Conservation (phyloP, 2,888 invertebrate genomes). For the Orthosia gracilis region DNA sequence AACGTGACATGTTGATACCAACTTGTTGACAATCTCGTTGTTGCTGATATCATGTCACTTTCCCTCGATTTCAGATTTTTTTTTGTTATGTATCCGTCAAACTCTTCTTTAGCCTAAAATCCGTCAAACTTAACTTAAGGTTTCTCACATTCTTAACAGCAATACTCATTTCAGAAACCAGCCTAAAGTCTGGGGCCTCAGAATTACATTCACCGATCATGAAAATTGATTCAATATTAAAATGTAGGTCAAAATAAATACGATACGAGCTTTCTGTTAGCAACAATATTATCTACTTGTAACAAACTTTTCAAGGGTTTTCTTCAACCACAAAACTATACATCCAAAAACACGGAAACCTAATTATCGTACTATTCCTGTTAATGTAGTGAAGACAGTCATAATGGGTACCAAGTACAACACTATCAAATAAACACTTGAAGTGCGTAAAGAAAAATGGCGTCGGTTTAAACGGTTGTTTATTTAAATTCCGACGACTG, state of each 20-base stretch:
- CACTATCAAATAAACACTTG: conserved; percentile 47
- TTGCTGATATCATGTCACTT: too few relatives aligned
- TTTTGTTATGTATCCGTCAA: too few relatives aligned
- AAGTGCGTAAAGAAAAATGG: conserved; percentile 58
- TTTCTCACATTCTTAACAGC: too few relatives aligned
- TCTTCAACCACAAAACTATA: conserved; percentile 4
- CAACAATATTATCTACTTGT: not conserved
- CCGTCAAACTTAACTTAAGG: too few relatives aligned
- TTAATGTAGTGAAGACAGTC: conserved; percentile 36
- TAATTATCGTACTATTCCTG: conserved; percentile 29
- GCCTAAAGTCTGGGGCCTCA: too few relatives aligned
- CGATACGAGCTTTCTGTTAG: not conserved
- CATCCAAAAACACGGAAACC: conserved; percentile 23
- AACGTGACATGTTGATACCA: too few relatives aligned
- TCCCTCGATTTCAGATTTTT: too few relatives aligned
- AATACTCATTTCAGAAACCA: too few relatives aligned
- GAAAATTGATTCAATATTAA: not conserved
- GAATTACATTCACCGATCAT: not conserved
- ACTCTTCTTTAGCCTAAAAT: too few relatives aligned
- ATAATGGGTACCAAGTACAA: conserved; percentile 32
- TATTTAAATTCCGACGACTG: conserved; percentile 60
- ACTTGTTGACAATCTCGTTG: too few relatives aligned
- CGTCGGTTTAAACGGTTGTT: conserved; percentile 41
- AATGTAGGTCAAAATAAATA: not conserved
- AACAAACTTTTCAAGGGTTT: conserved; percentile 3